Conservation (phyloP, 1,140 invertebrate species). For the Halesus radiatus region DNA sequence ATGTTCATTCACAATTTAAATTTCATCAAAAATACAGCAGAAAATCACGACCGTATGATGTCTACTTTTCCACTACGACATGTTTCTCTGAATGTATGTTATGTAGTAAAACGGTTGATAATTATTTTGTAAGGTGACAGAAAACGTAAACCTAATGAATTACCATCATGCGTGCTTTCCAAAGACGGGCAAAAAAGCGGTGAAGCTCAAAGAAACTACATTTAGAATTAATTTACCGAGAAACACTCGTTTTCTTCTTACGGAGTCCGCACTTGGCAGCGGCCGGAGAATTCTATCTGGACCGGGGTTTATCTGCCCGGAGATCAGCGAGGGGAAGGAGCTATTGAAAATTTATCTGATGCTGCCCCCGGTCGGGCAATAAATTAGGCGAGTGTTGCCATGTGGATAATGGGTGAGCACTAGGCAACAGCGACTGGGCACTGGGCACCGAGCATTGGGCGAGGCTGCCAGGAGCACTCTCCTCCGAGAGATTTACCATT, state of each 20-base stretch:
- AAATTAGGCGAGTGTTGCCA: conserved; percentile 40
- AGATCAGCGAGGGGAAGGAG: conserved; percentile 35
- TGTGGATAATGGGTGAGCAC: conserved; percentile 9
- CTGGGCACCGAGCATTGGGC: not conserved
- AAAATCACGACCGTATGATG: no score
- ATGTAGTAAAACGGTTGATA: not conserved
- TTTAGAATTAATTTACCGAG: conserved; percentile 14
- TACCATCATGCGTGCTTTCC: not conserved
- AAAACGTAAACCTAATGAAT: not conserved
- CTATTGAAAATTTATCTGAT: conserved; percentile 40
- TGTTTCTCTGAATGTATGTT: not conserved
- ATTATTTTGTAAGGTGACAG: not conserved
- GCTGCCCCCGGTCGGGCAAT: conserved; percentile 41
- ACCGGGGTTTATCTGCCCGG: conserved; percentile 16
- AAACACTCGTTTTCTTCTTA: conserved; percentile 3
- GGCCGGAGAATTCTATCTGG: not conserved
- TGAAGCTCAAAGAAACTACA: conserved; percentile 11
- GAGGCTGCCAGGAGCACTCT: conserved; percentile 31
- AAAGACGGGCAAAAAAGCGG: not conserved
- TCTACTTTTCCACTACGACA: no score
- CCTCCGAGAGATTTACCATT: conserved; percentile 29
- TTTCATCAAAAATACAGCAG: no score
- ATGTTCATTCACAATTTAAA: no score
- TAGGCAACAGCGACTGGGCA: not conserved
- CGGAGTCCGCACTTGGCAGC: not conserved